These are phyloP conservation scores for Noctuana brunneofusca DNA, from an alignment of 2,888 invertebrate genomes.

Conservation along the genomic window DNA sequence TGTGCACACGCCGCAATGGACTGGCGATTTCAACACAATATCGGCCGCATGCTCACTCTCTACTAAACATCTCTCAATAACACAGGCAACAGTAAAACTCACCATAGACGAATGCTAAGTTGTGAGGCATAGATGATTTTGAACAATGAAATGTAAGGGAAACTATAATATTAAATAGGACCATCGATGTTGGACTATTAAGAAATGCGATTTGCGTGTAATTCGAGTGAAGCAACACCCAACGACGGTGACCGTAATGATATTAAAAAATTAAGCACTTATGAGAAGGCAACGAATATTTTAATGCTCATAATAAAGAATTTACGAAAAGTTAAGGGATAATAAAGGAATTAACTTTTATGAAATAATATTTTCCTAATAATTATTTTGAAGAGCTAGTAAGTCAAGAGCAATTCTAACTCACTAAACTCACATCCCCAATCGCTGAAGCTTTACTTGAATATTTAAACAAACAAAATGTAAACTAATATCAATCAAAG, in stretches of 20 bases:
- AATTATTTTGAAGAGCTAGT: no score
- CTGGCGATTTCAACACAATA: conserved; percentile 13
- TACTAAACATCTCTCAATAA: conserved; percentile 12
- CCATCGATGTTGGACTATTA: conserved; percentile 6
- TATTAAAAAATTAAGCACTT: no score
- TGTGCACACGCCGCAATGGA: conserved; percentile 7
- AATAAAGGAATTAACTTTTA: no score
- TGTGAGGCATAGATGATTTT: conserved; percentile 10
- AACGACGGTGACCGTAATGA: no score
- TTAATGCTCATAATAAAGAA: no score
- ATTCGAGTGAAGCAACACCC: background rate
- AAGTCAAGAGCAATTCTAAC: background rate
- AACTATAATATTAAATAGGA: conserved; percentile 8
- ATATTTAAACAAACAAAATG: background rate
- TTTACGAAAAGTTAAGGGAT: no score
- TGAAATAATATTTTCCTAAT: no score
- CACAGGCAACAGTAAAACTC: conserved; percentile 23
- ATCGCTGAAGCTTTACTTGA: background rate
- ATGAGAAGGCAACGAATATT: no score
- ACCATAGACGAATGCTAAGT: conserved; percentile 32
- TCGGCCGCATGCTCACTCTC: conserved; percentile 24
- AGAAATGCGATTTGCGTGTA: background rate
- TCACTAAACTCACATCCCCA: no score
- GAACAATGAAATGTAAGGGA: conserved; percentile 6
- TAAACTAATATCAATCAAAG: background rate